Conservation (phyloP, 2,888 invertebrate genomes). For the Hermaeophaga mercurialis region DNA sequence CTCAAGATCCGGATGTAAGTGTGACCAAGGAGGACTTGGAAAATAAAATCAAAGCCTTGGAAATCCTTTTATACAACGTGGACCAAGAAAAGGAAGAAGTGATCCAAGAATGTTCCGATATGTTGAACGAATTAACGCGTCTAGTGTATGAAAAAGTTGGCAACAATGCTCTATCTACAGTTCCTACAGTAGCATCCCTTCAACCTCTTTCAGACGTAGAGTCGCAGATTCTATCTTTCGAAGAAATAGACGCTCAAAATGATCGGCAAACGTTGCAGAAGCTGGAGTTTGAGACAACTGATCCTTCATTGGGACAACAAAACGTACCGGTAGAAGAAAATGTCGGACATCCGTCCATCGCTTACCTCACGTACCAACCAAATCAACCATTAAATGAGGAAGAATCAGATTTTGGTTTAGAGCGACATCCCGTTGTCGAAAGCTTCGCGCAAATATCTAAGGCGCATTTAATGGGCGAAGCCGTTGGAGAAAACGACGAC, state of each 20-base stretch:
- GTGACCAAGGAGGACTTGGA: conserved; percentile 49
- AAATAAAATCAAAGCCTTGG: conserved; percentile 54
- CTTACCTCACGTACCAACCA: conserved; percentile 46
- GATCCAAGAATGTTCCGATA: conserved; percentile 51
- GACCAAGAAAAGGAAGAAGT: conserved; percentile 56
- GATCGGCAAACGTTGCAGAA: conserved; percentile 32
- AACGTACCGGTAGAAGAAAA: conserved; percentile 36
- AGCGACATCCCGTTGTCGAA: conserved; percentile 31
- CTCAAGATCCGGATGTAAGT: conserved; percentile 33
- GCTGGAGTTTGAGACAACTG: conserved; percentile 39
- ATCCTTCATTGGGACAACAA: conserved; percentile 31
- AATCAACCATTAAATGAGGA: conserved; percentile 29
- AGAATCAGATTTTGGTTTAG: conserved; percentile 38
- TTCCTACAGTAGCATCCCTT: neutral
- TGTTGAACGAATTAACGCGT: conserved; percentile 52
- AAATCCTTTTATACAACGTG: conserved; percentile 54
- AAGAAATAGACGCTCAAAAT: conserved; percentile 29
- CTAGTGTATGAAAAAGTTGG: conserved; percentile 44
- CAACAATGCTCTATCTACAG: neutral
- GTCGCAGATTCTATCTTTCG: conserved; percentile 38
- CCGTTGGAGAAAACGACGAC: conserved; percentile 59
- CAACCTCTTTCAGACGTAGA: conserved; percentile 32
- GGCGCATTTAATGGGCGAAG: conserved; percentile 45
- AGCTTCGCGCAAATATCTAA: conserved; percentile 40
- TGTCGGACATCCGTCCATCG: conserved; percentile 42